Evolutionary conservation across 2,113 vertebrate species (phyloP), one percentile per base, ranked within the genome.

Genomic region (Indicator indicator): DNA sequence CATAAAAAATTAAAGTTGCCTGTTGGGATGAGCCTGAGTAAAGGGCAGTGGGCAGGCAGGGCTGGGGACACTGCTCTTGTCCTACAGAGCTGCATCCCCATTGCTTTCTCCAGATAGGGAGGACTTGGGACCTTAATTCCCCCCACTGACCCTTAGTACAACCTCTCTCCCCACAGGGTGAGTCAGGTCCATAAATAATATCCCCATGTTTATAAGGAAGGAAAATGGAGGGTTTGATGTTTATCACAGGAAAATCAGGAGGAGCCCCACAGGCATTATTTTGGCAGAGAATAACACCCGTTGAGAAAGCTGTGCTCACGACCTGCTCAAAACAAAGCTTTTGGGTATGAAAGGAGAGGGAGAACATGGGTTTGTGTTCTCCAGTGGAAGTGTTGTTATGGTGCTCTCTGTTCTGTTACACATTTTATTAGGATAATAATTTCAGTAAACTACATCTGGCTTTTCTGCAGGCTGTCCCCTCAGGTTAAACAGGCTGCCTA

Each of bases 391-490:
- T 69, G 83, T 88, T 96, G 84, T 97, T 96, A 88, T 32, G 17
- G 68, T 88, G 48, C 63, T 87, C 58, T 89, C 38, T 88, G 75
- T 94, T 97, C 94, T 93, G 73, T 88, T 96, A 95, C 76, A 94
- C 70, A 77, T 86, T 96, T 92, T 94, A 94, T 97, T 97, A 96
- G 76, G 90, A 89, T 88, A 88, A 88, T 96, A 94, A 97, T 90
- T 96, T 69, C 76, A 86, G 82, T 91, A 96, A 96, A 97, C 93
- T 97, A 52, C 89, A 95, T 93, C 90, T 90, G 67, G 62, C 91
- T 97, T 96, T 93, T 86, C 94, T 89, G 74, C 96, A 95, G 96
- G 80, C 55, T 81, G 80, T 93, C 71, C 91, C 88, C 88, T 87
- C 89, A 86, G 92, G 91, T 97, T 96, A 97, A 96, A 77, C 94